A percentile compares a stretch with the other conserved stretches of the same genome.
These are phyloP conservation scores for Cardiocondyla obscurior DNA, from an alignment of 1,140 invertebrate genomes.

Conservation along the genomic window DNA sequence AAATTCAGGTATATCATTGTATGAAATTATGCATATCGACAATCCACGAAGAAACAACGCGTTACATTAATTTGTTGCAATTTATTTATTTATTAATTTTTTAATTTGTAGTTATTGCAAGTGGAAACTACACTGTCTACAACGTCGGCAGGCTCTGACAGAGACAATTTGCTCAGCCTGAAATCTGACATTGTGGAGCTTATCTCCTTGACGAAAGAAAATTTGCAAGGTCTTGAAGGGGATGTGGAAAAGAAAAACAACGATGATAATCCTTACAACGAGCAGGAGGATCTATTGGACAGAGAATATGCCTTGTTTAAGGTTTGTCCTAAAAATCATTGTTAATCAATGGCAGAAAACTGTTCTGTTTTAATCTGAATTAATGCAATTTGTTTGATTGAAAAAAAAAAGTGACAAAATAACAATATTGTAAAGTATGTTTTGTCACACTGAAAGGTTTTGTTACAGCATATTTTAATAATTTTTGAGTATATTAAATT, in stretches of 20 bases:
- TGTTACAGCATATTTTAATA: constrained; percentile 24
- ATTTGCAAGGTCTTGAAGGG: constrained; percentile 79
- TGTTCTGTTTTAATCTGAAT: constrained; percentile 32
- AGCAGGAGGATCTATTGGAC: constrained; percentile 82
- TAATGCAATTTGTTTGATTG: too few relatives aligned
- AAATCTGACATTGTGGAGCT: constrained; percentile 87
- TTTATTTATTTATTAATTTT: not conserved
- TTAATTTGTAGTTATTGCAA: constrained; percentile 84
- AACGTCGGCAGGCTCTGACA: constrained; percentile 83
- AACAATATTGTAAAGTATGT: not conserved
- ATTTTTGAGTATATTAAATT: constrained; percentile 25
- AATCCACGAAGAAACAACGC: not conserved
- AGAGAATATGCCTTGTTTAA: constrained; percentile 90
- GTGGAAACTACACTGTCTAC: constrained; percentile 85
- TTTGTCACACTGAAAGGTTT: not conserved
- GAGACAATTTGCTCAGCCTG: constrained; percentile 85
- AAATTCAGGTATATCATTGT: constrained; percentile 81
- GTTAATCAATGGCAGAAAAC: not conserved
- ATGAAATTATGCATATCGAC: not conserved
- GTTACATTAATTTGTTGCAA: not conserved
- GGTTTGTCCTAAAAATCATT: constrained; percentile 76
- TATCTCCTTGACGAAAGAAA: constrained; percentile 86
- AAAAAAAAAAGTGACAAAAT: not conserved
- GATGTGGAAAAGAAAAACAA: constrained; percentile 48
- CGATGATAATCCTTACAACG: constrained; percentile 53